Conservation (phyloP, 1,140 invertebrate species). For the Lucilia cuprina region DNA sequence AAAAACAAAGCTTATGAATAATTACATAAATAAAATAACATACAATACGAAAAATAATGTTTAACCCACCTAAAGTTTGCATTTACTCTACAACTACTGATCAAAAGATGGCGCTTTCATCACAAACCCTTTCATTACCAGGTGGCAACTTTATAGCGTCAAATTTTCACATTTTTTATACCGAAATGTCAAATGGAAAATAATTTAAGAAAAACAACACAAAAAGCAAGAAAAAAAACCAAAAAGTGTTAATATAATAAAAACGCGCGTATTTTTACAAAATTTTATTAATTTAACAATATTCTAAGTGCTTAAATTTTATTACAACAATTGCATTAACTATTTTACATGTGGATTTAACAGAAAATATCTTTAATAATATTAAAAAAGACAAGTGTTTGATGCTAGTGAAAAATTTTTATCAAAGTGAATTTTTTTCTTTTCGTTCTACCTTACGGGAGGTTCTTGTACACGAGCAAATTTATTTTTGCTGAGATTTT, state of each 20-base stretch:
- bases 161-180: background rate
- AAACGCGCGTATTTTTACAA: constrained; percentile 6
- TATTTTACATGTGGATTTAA: background rate
- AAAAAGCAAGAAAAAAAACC: background rate
- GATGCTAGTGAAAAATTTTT: background rate
- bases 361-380: background rate
- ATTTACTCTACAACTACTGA: background rate
- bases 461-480: background rate
- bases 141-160: background rate
- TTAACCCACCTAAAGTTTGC: no score
- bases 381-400: background rate
- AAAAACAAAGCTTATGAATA: no score
- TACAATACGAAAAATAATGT: no score
- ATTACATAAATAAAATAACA: no score
- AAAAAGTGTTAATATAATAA: constrained; percentile 4
- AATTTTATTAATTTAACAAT: background rate
- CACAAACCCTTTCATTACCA: background rate
- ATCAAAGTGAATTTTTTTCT: background rate
- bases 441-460: background rate
- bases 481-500: background rate
- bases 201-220: constrained; percentile 8
- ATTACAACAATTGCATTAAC: background rate
- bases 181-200: constrained; percentile 13
- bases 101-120: background rate
- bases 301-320: background rate